These are phyloP conservation scores for Poeciliopsis presidionis DNA, from an alignment of 2,797 vertebrate genomes.

Conservation along the genomic window DNA sequence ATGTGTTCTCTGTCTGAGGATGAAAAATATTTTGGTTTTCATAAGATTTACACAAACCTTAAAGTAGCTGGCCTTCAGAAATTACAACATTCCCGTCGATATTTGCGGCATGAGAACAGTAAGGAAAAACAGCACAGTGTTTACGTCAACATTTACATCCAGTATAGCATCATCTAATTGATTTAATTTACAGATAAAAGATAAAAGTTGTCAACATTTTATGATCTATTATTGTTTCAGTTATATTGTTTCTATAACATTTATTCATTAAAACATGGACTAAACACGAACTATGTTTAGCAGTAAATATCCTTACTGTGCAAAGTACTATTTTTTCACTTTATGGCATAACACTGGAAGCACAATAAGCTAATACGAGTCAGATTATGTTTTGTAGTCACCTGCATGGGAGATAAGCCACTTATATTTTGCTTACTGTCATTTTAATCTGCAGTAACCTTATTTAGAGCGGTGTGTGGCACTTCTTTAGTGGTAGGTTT, in stretches of 20 bases:
- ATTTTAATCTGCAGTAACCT: background rate
- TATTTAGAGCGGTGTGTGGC: background rate
- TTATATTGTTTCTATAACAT: background rate
- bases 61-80: constrained; percentile 72
- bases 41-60: constrained; percentile 56
- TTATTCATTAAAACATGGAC: background rate
- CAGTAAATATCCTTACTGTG: background rate
- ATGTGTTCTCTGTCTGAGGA: constrained; percentile 31
- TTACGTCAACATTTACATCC: background rate
- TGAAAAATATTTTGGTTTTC: constrained; percentile 37
- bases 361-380: background rate
- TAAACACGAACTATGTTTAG: background rate
- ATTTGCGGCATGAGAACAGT: too few species aligned
- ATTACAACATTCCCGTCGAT: constrained; percentile 51
- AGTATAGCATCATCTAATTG: background rate
- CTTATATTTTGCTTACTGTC: background rate
- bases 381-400: background rate
- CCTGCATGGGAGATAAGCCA: background rate
- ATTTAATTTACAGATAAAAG: background rate
- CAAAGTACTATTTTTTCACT: background rate
- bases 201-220: background rate
- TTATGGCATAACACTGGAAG: background rate
- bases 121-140: too few species aligned
- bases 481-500: background rate
- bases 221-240: background rate